phyloP scores from a whole-genome alignment of 2,888 invertebrate genomes.

The Eristalinus aeneus region DNA sequence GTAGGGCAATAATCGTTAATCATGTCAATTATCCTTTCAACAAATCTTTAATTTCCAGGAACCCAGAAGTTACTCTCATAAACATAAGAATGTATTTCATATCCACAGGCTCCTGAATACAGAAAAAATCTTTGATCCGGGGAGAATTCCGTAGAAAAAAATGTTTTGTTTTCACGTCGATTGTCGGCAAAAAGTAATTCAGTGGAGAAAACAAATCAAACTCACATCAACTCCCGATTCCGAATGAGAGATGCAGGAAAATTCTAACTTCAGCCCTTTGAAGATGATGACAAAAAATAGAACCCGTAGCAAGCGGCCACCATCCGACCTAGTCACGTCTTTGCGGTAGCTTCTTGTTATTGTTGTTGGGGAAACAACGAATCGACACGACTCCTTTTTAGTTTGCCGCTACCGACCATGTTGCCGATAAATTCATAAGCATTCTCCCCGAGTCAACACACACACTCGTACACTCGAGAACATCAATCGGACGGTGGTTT shows the following conservation, averaged over 20 bases:
- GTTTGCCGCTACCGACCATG: constrained; percentile 46
- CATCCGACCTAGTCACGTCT: constrained; percentile 27
- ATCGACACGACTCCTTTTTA: constrained; percentile 43
- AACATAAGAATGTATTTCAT: constrained; percentile 30
- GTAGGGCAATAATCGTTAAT: constrained; percentile 60
- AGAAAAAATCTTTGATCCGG: background rate
- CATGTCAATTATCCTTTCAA: constrained; percentile 67
- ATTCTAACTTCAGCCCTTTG: constrained; percentile 54
- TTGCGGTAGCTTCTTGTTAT: constrained; percentile 37
- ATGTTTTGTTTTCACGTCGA: constrained; percentile 44
- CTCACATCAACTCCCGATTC: constrained; percentile 44
- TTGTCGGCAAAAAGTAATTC: constrained; percentile 24
- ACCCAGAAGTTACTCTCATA: constrained; percentile 19
- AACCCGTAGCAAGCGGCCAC: constrained; percentile 1
- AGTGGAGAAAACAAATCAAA: constrained; percentile 56
- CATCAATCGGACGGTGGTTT: constrained; percentile 34
- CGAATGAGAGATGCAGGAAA: constrained; percentile 25
- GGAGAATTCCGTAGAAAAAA: constrained; percentile 49
- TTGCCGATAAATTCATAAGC: constrained; percentile 39
- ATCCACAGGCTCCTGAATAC: constrained; percentile 5
- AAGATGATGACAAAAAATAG: constrained; percentile 52
- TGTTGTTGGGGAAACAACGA: constrained; percentile 54
- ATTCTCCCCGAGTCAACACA: constrained; percentile 18
- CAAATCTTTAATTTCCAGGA: constrained; percentile 63
- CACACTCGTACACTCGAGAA: constrained; percentile 1